Evolutionary conservation across 2,888 invertebrate genomes (phyloP).

Genomic region (Drosophila mimica): DNA sequence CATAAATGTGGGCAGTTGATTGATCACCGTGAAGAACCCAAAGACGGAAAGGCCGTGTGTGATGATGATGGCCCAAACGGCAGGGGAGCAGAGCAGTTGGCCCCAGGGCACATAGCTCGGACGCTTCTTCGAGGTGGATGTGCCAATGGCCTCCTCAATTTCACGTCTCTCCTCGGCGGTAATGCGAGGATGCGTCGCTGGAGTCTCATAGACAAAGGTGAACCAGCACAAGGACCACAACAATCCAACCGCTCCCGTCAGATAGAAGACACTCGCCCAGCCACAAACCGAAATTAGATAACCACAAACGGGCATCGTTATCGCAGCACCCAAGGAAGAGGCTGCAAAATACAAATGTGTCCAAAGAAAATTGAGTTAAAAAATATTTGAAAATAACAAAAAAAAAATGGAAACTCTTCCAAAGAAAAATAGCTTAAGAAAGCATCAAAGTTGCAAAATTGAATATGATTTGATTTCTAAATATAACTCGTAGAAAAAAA

Average conservation of each 20-base stretch:
- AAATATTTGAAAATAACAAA: background rate
- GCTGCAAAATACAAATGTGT: conserved; percentile 86
- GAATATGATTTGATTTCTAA: background rate
- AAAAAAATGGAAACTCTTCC: background rate
- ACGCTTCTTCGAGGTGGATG: conserved; percentile 87
- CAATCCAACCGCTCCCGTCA: conserved; percentile 91
- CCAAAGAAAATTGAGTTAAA: background rate
- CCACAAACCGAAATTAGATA: conserved; percentile 92
- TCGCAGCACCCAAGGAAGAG: conserved; percentile 95
- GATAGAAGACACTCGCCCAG: conserved; percentile 96
- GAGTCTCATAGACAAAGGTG: conserved; percentile 91
- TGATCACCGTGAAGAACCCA: conserved; percentile 94
- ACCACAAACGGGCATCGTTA: conserved; percentile 95
- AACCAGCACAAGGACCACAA: conserved; percentile 94
- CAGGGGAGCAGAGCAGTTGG: conserved; percentile 88
- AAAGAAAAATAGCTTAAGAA: background rate
- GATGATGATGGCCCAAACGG: conserved; percentile 94
- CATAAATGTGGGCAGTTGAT: conserved; percentile 94
- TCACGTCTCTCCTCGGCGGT: conserved; percentile 89
- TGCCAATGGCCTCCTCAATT: conserved; percentile 90
- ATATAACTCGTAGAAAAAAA: background rate
- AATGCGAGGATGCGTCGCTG: conserved; percentile 93
- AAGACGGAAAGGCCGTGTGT: conserved; percentile 94
- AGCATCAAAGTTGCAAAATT: background rate
- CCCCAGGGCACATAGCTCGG: conserved; percentile 91